Evolutionary conservation across 2,888 invertebrate genomes (phyloP).

Genomic region (Rhagophthalmus giganteus): DNA sequence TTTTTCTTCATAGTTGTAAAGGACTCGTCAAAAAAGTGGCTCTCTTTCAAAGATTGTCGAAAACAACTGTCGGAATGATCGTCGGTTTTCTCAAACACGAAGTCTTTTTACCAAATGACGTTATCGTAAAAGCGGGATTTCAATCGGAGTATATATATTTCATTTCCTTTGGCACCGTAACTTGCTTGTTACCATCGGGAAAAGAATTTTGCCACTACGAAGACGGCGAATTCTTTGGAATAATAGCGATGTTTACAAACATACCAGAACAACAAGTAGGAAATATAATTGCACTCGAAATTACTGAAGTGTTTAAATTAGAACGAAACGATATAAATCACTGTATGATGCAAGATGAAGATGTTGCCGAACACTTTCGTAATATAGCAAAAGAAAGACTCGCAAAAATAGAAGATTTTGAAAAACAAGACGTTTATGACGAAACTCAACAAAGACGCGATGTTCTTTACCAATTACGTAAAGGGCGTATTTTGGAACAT

Average conservation of each 20-base stretch:
- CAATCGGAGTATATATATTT: slow-evolving; percentile 57
- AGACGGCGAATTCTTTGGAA: slow-evolving; percentile 59
- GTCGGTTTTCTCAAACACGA: slow-evolving; percentile 60
- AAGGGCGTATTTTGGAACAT: slow-evolving; percentile 34
- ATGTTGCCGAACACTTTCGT: slow-evolving; percentile 51
- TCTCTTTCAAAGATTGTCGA: slow-evolving; percentile 59
- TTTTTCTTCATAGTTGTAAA: slow-evolving; percentile 60
- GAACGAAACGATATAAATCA: slow-evolving; percentile 37
- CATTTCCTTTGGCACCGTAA: slow-evolving; percentile 58
- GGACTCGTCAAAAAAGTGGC: slow-evolving; percentile 59
- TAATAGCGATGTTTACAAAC: slow-evolving; percentile 42
- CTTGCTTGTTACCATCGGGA: slow-evolving; percentile 51
- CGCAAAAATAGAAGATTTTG: not conserved
- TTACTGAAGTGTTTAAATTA: slow-evolving; percentile 47
- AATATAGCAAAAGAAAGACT: slow-evolving; percentile 48
- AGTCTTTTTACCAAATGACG: slow-evolving; percentile 57
- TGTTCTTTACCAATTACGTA: slow-evolving; percentile 31
- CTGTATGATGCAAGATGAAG: slow-evolving; percentile 45
- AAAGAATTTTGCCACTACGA: slow-evolving; percentile 59
- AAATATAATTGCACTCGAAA: slow-evolving; percentile 44
- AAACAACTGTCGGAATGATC: slow-evolving; percentile 56
- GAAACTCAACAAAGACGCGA: slow-evolving; percentile 10
- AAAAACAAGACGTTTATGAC: not conserved
- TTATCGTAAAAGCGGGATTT: slow-evolving; percentile 53
- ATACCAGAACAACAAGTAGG: slow-evolving; percentile 25